phyloP scores from a whole-genome alignment of 2,797 vertebrate genomes.

The Tinamus major region DNA sequence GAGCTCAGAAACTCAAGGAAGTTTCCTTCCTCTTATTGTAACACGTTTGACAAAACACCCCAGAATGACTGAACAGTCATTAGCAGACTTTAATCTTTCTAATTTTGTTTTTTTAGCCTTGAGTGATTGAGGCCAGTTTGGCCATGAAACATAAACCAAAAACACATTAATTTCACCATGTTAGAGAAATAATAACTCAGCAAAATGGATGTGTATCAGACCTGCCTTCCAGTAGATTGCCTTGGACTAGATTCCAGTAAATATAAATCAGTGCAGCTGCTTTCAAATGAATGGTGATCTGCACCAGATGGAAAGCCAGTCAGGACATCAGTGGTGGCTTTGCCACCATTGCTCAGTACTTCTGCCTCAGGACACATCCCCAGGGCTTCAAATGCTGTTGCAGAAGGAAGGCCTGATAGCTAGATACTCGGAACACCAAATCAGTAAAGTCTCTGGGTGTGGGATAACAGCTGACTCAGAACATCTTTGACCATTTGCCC shows the following conservation, averaged over 20 bases:
- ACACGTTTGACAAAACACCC: constrained; percentile 28
- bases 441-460: background rate
- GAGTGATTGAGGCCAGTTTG: constrained; percentile 6
- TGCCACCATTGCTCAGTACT: background rate
- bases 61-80: constrained; percentile 11
- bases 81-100: constrained; percentile 23
- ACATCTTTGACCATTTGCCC: background rate
- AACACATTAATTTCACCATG: constrained; percentile 2
- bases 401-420: background rate
- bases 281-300: background rate
- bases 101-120: constrained; percentile 37
- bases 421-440: background rate
- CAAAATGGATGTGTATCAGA: background rate
- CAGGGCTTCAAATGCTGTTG: background rate
- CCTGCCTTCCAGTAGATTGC: background rate
- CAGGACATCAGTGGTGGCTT: background rate
- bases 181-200: constrained; percentile 38
- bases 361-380: rapidly evolving
- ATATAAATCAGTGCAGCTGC: constrained; percentile 27
- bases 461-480: background rate
- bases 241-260: constrained; percentile 22
- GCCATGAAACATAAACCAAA: constrained; percentile 31
- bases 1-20: background rate
- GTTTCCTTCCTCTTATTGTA: background rate
- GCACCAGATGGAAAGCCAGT: background rate